A percentile compares a stretch with the other conserved stretches of the same genome.
phyloP scores from a whole-genome alignment of 2,797 vertebrate species.

The Fringilla coelebs region DNA sequence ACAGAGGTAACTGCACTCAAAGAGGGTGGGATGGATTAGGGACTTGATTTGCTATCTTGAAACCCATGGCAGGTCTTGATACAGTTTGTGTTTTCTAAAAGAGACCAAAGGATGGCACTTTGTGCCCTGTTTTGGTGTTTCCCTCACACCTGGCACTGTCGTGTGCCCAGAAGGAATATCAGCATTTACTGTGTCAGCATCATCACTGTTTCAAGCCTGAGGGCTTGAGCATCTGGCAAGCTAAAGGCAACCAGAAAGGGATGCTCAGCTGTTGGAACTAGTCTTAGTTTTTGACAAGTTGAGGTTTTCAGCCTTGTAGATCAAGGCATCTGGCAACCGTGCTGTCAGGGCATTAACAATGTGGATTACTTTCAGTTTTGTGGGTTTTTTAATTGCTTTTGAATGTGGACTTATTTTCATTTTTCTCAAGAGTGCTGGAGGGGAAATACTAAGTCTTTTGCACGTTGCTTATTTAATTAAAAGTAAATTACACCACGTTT shows the following conservation, averaged over 20 bases:
- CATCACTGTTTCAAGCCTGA: background rate
- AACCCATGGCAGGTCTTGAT: background rate
- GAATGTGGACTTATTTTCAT: background rate
- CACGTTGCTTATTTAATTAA: background rate
- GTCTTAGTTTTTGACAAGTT: background rate
- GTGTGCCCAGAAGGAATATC: background rate
- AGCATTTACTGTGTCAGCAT: background rate
- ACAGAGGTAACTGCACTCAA: background rate
- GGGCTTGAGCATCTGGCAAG: background rate
- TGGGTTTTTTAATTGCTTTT: background rate
- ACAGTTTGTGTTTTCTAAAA: background rate
- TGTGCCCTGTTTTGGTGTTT: background rate
- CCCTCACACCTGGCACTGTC: background rate
- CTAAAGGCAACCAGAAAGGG: background rate
- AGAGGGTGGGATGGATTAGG: background rate
- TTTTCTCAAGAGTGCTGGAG: background rate
- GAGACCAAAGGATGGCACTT: background rate
- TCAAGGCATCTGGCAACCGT: background rate
- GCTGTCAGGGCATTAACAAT: background rate
- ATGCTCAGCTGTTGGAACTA: background rate
- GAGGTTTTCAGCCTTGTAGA: conserved; percentile 24
- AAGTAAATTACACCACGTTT: background rate
- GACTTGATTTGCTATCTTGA: background rate
- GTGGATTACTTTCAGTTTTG: background rate
- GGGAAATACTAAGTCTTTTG: background rate